Evolutionary conservation across 2,797 vertebrate species (phyloP).

Genomic region (Octomys mimax): DNA sequence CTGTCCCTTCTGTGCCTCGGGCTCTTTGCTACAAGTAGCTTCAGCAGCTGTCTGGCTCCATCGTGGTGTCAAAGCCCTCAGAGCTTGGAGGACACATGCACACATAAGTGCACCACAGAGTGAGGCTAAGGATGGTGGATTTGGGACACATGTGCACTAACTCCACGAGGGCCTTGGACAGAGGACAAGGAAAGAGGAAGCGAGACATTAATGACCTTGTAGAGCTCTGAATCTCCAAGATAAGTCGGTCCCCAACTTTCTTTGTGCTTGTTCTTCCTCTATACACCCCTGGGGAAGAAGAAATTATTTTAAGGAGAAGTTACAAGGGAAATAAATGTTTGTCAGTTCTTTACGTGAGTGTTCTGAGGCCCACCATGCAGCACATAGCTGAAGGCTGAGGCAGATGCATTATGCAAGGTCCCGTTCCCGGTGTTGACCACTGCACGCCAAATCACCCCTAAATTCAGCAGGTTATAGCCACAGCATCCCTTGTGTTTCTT

Average conservation of each 20-base stretch:
- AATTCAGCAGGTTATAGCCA: neutral
- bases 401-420: neutral
- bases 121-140: neutral
- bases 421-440: neutral
- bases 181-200: constrained; percentile 54
- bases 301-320: neutral
- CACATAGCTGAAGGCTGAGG: neutral
- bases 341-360: neutral
- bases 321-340: neutral
- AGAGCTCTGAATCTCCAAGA: constrained; percentile 40
- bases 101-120: neutral
- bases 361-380: neutral
- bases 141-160: neutral
- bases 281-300: neutral
- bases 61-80: neutral
- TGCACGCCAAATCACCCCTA: neutral
- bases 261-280: neutral
- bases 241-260: neutral
- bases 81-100: neutral
- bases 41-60: fast-evolving
- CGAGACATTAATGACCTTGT: constrained; percentile 39
- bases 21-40: neutral
- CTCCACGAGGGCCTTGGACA: neutral
- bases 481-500: neutral
- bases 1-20: fast-evolving